Conservation (phyloP, 2,113 vertebrate species). For the Elgaria multicarinata region DNA sequence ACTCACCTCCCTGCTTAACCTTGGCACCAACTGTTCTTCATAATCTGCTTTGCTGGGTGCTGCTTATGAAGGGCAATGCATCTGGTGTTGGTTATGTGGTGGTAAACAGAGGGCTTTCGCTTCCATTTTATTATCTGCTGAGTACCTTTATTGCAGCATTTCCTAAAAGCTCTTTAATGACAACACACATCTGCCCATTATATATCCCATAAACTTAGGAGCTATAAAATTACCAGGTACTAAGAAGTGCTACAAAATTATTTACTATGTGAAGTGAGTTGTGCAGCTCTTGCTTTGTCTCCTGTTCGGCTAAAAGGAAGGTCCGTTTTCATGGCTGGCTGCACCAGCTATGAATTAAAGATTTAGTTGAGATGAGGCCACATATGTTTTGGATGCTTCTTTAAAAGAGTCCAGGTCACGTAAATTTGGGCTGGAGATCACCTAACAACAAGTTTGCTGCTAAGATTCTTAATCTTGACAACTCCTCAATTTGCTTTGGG, state of each 20-base stretch:
- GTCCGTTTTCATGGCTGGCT: constrained; percentile 36
- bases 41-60: constrained; percentile 5
- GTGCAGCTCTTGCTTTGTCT: constrained; percentile 29
- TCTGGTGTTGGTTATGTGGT: constrained; percentile 40
- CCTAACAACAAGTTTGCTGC: constrained; percentile 4
- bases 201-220: constrained; percentile 60
- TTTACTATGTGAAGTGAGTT: constrained; percentile 35
- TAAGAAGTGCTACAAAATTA: constrained; percentile 64
- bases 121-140: constrained; percentile 45
- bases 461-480: not conserved
- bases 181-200: constrained; percentile 66
- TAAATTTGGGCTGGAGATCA: constrained; percentile 11
- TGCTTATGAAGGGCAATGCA: constrained; percentile 16
- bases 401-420: constrained; percentile 16
- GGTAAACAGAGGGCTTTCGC: not conserved
- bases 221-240: constrained; percentile 66
- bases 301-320: constrained; percentile 3
- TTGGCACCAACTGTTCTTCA: constrained; percentile 25
- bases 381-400: constrained; percentile 15
- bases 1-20: not conserved
- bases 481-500: not conserved
- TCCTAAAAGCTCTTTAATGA: constrained; percentile 67
- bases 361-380: constrained; percentile 20
- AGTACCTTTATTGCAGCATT: constrained; percentile 56
- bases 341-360: not conserved